Conservation (phyloP, 1,140 invertebrate genomes). For the Drosophila setifemur region DNA sequence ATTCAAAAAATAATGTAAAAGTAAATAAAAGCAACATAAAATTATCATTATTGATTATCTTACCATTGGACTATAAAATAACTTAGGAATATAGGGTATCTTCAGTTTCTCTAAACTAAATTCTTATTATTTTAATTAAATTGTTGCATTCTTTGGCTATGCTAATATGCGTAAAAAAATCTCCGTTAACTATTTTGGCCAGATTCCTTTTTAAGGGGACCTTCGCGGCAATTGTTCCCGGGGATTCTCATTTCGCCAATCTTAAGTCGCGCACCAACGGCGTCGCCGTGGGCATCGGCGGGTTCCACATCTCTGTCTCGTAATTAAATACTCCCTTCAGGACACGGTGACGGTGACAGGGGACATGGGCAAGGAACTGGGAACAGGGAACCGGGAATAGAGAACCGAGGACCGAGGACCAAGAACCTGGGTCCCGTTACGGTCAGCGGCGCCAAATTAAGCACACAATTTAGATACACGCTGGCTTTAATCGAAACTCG, state of each 20-base stretch:
- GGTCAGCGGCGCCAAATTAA: slow-evolving; percentile 61
- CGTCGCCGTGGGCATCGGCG: slow-evolving; percentile 6
- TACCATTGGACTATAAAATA: no score
- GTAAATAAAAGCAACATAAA: no score
- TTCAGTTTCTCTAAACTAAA: no score
- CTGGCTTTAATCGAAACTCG: slow-evolving; percentile 64
- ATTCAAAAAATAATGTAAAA: no score
- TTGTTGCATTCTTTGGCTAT: no score
- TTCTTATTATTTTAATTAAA: no score
- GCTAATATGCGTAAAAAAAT: background rate
- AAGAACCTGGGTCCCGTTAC: slow-evolving; percentile 53
- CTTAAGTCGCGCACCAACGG: slow-evolving; percentile 14
- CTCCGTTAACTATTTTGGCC: slow-evolving; percentile 10
- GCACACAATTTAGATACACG: slow-evolving; percentile 60
- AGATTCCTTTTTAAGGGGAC: slow-evolving; percentile 13
- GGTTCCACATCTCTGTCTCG: slow-evolving; percentile 8
- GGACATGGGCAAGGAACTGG: background rate
- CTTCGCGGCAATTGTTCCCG: background rate
- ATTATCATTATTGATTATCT: no score
- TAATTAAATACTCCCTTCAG: slow-evolving; percentile 66
- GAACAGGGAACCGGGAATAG: background rate
- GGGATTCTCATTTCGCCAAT: slow-evolving; percentile 17
- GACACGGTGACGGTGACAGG: no score
- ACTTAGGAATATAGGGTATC: no score
- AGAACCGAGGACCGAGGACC: background rate